Evolutionary conservation across 2,113 vertebrate genomes (phyloP), one percentile per base, ranked within the genome.

Genomic region (Machaerirhynchus nigripectus): DNA sequence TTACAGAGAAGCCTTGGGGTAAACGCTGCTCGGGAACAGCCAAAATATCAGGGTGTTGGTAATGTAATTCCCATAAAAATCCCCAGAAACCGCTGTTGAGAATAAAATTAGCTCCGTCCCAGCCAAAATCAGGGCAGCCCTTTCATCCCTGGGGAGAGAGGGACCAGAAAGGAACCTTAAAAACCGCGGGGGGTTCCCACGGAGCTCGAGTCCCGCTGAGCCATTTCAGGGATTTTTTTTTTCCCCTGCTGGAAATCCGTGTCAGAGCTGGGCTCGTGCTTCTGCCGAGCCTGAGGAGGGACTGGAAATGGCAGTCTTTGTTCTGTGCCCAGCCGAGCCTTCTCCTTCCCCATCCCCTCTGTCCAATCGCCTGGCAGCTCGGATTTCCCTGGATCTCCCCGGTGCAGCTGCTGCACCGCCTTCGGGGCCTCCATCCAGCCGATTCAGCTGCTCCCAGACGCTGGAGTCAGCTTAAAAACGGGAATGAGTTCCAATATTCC

Each of bases 251-350:
- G 78, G 18, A 27, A 44, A 59, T 31, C 17, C 8, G 33, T 22
- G 4, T 37, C 28, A 8, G 75, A 28, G 65, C 56, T 40, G 2
- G 6, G 84, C 82, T 61, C 11, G 2, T 16, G 74, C 57, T 47
- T 18, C 8, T 60, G 65, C 1, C 8, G 35, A 71, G 39, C 26
- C 86, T 24, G 31, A 47, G 7, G 10, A 47, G 63, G 63, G 69
- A 17, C 33, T 46, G 89, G 88, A 39, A 87, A 95, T 76, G 93
- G 90, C 95, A 87, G 97, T 24, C 97, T 98, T 98, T 98, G 97
- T 98, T 98, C 97, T 93, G 75, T 70, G 64, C 83, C 93, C 67
- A 10, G 91, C 10, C 52, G 30, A 39, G 79, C 63, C 26, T 65
- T 93, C 77, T 94, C 91, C 53, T 90, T 95, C 89, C 84, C 65